These are phyloP conservation scores for Ostrea denselamellosa DNA, from an alignment of 1,140 invertebrate genomes.

Conservation along the genomic window DNA sequence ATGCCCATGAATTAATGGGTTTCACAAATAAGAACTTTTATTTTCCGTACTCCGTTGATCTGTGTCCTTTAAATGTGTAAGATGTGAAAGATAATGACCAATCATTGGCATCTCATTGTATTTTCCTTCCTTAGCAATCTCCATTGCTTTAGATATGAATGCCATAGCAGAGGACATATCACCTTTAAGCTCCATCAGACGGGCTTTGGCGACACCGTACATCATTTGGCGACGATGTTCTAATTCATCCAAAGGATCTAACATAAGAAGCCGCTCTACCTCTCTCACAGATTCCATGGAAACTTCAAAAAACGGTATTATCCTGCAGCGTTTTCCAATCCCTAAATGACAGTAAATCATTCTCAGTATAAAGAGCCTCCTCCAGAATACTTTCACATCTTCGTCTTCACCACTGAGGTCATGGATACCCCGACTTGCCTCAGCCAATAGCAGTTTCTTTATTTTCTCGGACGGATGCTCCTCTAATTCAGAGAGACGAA, in stretches of 20 bases:
- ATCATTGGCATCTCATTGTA: conserved; percentile 40
- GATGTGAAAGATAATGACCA: not conserved
- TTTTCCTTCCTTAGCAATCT: conserved; percentile 39
- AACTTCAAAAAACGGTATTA: conserved; percentile 14
- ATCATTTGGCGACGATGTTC: conserved; percentile 52
- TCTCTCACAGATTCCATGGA: not conserved
- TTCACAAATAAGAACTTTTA: too few relatives aligned
- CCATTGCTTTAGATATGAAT: not conserved
- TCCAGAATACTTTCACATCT: conserved; percentile 47
- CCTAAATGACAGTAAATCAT: conserved; percentile 46
- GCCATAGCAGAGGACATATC: not conserved
- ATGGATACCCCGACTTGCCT: conserved; percentile 38
- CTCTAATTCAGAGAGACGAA: conserved; percentile 49
- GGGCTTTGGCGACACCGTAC: conserved; percentile 43
- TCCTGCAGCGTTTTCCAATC: conserved; percentile 47
- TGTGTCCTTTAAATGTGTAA: not conserved
- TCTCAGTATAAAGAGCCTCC: conserved; percentile 44
- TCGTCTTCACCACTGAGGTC: conserved; percentile 1
- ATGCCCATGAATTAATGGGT: too few relatives aligned
- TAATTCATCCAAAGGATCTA: conserved; percentile 2
- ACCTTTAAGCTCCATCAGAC: conserved; percentile 16
- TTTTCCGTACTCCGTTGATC: too few relatives aligned
- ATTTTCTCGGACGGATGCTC: conserved; percentile 1
- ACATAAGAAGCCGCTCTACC: conserved; percentile 8
- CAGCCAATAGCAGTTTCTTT: conserved; percentile 11